phyloP scores from a whole-genome alignment of 2,888 invertebrate species.

The Lymantria monacha region DNA sequence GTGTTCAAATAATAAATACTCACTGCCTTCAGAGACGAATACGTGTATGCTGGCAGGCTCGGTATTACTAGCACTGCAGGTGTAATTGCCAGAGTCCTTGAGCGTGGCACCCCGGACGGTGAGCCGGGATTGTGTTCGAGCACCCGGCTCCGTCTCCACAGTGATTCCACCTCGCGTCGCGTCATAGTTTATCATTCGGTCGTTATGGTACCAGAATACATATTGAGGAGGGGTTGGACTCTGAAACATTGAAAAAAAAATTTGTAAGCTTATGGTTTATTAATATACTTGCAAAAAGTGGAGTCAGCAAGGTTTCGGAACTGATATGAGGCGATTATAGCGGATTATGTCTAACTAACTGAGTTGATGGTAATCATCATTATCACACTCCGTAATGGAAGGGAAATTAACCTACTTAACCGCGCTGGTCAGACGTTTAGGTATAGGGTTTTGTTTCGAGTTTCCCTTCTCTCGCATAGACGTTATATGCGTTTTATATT shows the following conservation, averaged over 20 bases:
- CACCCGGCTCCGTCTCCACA: conserved; percentile 93
- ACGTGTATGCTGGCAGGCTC: conserved; percentile 94
- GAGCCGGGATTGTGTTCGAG: conserved; percentile 92
- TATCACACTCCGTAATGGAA: too few relatives aligned
- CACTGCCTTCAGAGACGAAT: conserved; percentile 93
- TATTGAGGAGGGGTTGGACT: conserved; percentile 96
- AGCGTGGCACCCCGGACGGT: conserved; percentile 93
- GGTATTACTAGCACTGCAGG: conserved; percentile 94
- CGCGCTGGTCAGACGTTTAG: too few relatives aligned
- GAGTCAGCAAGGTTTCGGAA: too few relatives aligned
- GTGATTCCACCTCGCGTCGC: conserved; percentile 90
- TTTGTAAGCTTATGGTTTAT: too few relatives aligned
- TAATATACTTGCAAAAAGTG: too few relatives aligned
- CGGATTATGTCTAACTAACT: too few relatives aligned
- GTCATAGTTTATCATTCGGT: conserved; percentile 96
- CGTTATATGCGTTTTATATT: too few relatives aligned
- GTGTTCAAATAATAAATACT: conserved; percentile 36
- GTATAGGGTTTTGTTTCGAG: too few relatives aligned
- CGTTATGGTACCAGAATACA: conserved; percentile 98
- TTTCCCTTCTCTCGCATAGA: too few relatives aligned
- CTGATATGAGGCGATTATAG: too few relatives aligned
- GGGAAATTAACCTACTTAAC: too few relatives aligned
- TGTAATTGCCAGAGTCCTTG: conserved; percentile 95
- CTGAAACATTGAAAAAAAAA: conserved; percentile 74
- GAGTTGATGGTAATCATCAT: too few relatives aligned